Conservation (phyloP, 2,113 vertebrate species). For the crab-eating macaque (Macaca fascicularis) region T2T-MFA8v1.1 NC_088388.1:110054001-110054500, state of each 20-base stretch:
- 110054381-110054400: not conserved
- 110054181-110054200: not conserved
- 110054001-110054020: conserved; percentile 55
- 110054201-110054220: conserved; percentile 34
- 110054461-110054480: not conserved
- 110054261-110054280: conserved; percentile 64
- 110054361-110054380: not conserved
- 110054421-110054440: not conserved
- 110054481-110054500: not conserved
- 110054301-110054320: conserved; percentile 50
- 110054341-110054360: not conserved
- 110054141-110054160: conserved; percentile 25
- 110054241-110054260: conserved; percentile 56
- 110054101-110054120: conserved; percentile 32
- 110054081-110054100: conserved; percentile 1
- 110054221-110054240: conserved; percentile 48
- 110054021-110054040: conserved; percentile 45
- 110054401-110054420: not conserved
- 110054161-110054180: conserved; percentile 47
- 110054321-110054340: conserved; percentile 34
- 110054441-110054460: not conserved
- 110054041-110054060: conserved; percentile 41
- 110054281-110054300: conserved; percentile 55
- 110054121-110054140: conserved; percentile 41
- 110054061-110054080: conserved; percentile 35